Evolutionary conservation across 2,888 invertebrate genomes (phyloP).

Genomic region (Agrochola lychnidis): DNA sequence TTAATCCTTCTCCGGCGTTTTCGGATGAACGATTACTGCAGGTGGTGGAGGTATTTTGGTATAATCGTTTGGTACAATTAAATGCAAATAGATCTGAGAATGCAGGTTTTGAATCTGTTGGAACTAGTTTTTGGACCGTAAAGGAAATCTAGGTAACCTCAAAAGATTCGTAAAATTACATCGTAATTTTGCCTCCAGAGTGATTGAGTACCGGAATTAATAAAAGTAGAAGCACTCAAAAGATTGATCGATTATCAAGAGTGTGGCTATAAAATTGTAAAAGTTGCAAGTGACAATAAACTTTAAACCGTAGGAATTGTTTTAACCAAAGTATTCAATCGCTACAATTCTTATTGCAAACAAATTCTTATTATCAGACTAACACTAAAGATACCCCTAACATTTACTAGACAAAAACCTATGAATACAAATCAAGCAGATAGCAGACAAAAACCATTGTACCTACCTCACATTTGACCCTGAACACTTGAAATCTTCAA

Average conservation of each 20-base stretch:
- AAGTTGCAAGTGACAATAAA: neutral
- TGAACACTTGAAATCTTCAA: conserved; percentile 47
- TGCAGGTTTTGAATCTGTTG: conserved; percentile 25
- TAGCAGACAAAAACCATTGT: conserved; percentile 42
- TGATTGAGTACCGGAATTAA: conserved; percentile 1
- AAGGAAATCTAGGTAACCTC: neutral
- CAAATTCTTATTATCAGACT: neutral
- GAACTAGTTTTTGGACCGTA: conserved; percentile 8
- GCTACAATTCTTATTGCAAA: too few species aligned
- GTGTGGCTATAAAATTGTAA: neutral
- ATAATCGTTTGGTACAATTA: conserved; percentile 48
- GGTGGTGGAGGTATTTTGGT: conserved; percentile 38
- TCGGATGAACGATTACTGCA: conserved; percentile 48
- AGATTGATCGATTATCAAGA: neutral
- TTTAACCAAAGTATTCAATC: conserved; percentile 5
- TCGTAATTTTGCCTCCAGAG: neutral
- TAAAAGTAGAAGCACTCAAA: neutral
- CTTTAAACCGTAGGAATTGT: neutral
- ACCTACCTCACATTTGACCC: conserved; percentile 38
- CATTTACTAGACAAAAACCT: conserved; percentile 38
- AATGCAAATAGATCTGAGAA: conserved; percentile 47
- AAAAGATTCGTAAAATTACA: neutral
- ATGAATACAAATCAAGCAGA: conserved; percentile 53
- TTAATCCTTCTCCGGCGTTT: conserved; percentile 47
- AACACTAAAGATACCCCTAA: conserved; percentile 6